Conservation (phyloP, 1,140 invertebrate species). For the Diorhabda sublineata region DNA sequence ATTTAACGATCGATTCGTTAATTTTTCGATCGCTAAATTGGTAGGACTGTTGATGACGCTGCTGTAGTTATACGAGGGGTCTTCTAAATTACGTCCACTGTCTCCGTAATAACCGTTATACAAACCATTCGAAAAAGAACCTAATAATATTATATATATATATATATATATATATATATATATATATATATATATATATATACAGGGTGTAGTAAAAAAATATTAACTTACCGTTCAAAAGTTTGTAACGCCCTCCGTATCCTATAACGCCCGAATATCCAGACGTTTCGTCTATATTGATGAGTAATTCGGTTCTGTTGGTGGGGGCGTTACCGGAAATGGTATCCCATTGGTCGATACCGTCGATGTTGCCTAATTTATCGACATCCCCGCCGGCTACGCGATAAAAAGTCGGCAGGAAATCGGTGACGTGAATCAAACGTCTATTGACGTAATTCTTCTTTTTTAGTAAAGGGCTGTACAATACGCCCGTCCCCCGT, state of each 20-base stretch:
- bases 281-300: constrained; percentile 84
- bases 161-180: neutral
- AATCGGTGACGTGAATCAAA: constrained; percentile 79
- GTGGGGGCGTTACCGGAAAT: constrained; percentile 51
- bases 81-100: constrained; percentile 53
- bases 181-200: neutral
- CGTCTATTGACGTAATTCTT: constrained; percentile 57
- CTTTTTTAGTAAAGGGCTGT: constrained; percentile 56
- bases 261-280: constrained; percentile 65
- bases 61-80: constrained; percentile 51
- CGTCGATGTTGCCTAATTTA: constrained; percentile 56
- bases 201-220: constrained; percentile 1
- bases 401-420: constrained; percentile 77
- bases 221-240: constrained; percentile 46
- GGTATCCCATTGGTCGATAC: constrained; percentile 70
- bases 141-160: constrained; percentile 55
- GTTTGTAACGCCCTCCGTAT: constrained; percentile 74
- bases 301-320: constrained; percentile 60
- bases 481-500: constrained; percentile 62
- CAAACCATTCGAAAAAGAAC: constrained; percentile 47
- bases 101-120: constrained; percentile 82
- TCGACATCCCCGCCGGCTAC: constrained; percentile 55
- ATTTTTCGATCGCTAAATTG: constrained; percentile 50
- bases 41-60: constrained; percentile 48
- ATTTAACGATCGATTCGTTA: constrained; percentile 47